Evolutionary conservation across 92 coral and sea anemone genomes (phyloP).

Genomic region (Phenganax marumi): DNA sequence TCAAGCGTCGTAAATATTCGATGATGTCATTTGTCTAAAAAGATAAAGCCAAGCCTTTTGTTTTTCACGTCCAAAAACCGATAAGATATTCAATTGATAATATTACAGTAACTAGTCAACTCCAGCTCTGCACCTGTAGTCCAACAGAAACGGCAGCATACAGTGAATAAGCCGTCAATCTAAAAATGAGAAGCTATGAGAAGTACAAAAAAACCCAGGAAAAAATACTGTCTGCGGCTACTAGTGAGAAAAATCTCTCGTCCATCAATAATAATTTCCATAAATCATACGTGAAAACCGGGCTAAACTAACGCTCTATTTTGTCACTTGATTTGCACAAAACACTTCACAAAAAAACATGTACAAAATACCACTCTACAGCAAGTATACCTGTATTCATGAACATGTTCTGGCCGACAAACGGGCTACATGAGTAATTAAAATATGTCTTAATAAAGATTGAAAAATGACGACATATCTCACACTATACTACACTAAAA

Average conservation of each 20-base stretch:
- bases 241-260: too few species aligned
- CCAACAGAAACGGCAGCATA: slow-evolving; percentile 99
- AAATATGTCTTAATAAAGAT: neutral
- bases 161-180: slow-evolving; percentile 94
- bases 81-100: neutral
- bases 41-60: neutral
- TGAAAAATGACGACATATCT: too few species aligned
- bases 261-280: too few species aligned
- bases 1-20: slow-evolving; percentile 86
- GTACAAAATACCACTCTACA: too few species aligned
- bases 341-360: neutral
- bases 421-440: slow-evolving; percentile 66
- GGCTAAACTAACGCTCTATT: too few species aligned
- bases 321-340: too few species aligned
- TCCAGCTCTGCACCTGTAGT: slow-evolving; percentile 63
- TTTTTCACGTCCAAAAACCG: neutral
- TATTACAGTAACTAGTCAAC: neutral
- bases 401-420: slow-evolving; percentile 97
- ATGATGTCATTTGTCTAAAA: slow-evolving; percentile 91
- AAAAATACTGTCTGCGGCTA: too few species aligned
- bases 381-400: slow-evolving; percentile 74
- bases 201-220: too few species aligned
- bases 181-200: slow-evolving; percentile 5
- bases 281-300: too few species aligned
- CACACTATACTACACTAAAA: too few species aligned